Percentiles rank a stretch among this genome's conserved stretches.
Conservation (phyloP, 2,888 invertebrate species). For the Leptogaster cylindrica region DNA sequence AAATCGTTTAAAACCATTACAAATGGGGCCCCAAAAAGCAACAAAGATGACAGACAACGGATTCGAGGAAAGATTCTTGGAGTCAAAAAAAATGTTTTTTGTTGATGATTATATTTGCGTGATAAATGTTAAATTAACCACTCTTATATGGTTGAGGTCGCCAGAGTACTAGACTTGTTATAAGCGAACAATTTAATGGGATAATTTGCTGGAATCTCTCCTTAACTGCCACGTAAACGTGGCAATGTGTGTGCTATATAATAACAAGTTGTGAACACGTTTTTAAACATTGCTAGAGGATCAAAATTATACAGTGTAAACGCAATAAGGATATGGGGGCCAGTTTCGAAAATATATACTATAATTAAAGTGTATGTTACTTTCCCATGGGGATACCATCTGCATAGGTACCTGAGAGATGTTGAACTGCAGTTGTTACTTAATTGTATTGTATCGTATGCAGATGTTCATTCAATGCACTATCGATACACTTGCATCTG, state of each 20-base stretch:
- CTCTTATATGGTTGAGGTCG: neutral
- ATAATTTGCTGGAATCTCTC: constrained; percentile 14
- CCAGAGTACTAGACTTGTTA: neutral
- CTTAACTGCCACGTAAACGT: neutral
- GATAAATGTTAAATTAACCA: constrained; percentile 24
- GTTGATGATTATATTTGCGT: constrained; percentile 33
- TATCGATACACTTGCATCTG: too few species aligned
- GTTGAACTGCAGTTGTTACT: too few species aligned
- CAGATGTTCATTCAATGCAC: too few species aligned
- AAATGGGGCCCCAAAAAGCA: constrained; percentile 28
- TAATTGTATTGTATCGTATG: too few species aligned
- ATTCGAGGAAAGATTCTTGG: constrained; percentile 27
- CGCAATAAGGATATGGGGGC: too few species aligned
- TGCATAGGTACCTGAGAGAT: too few species aligned
- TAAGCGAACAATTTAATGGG: constrained; percentile 4
- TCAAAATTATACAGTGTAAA: too few species aligned
- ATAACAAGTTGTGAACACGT: constrained; percentile 6
- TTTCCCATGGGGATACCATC: too few species aligned
- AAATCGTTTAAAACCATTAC: constrained; percentile 23
- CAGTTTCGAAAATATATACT: too few species aligned
- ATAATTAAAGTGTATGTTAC: too few species aligned
- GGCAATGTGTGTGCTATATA: neutral
- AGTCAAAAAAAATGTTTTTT: constrained; percentile 33
- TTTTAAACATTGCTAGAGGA: too few species aligned
- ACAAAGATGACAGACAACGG: constrained; percentile 27